phyloP scores from a whole-genome alignment of 2,888 invertebrate species.

The Agapostemon virescens region DNA sequence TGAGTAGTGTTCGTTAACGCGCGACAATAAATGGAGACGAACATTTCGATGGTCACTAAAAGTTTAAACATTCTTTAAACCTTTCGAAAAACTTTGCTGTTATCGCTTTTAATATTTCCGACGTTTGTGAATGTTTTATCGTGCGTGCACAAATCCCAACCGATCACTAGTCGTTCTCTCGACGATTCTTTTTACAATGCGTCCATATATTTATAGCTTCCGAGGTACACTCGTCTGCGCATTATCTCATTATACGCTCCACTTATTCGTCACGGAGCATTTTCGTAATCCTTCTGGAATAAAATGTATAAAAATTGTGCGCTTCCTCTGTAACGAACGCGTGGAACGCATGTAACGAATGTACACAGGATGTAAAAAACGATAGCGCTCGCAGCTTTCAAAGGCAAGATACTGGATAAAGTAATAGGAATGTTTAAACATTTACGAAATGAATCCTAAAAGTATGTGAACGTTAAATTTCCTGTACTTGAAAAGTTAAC shows the following conservation, averaged over 20 bases:
- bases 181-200: neutral
- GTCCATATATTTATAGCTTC: slow-evolving; percentile 6
- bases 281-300: slow-evolving; percentile 10
- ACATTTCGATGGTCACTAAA: neutral
- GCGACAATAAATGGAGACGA: neutral
- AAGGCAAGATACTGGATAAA: neutral
- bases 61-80: neutral
- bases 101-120: neutral
- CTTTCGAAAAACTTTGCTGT: neutral
- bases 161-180: neutral
- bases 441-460: neutral
- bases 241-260: neutral
- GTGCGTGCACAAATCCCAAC: neutral
- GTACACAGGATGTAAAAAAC: neutral
- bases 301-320: slow-evolving; percentile 1
- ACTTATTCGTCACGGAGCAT: neutral
- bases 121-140: neutral
- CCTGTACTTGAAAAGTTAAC: too few species aligned
- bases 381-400: neutral
- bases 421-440: neutral
- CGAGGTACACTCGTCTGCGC: neutral
- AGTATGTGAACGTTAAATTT: neutral
- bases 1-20: neutral
- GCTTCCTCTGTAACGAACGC: slow-evolving; percentile 6
- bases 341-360: neutral